Conservation (phyloP, 2,797 vertebrate species). For the Diplodus sargus region DNA sequence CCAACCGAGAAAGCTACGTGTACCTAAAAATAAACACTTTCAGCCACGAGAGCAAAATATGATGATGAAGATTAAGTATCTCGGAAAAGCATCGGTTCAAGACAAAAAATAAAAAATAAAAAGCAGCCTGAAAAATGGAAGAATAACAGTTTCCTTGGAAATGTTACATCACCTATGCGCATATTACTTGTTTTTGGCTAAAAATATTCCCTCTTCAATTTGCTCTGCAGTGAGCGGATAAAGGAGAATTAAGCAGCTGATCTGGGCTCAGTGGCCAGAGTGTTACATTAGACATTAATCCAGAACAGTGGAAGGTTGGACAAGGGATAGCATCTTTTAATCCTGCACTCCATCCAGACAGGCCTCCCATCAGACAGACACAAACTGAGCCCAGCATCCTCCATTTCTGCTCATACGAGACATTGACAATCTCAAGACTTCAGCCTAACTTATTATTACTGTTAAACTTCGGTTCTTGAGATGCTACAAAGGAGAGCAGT, state of each 20-base stretch:
- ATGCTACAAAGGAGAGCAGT: background rate
- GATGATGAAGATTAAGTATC: background rate
- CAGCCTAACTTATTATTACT: too few relatives aligned
- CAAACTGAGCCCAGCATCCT: conserved; percentile 17
- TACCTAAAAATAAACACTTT: background rate
- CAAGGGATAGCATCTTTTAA: conserved; percentile 80
- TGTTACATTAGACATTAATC: conserved; percentile 89
- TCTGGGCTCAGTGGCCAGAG: conserved; percentile 83
- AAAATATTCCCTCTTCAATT: conserved; percentile 80
- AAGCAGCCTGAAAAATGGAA: background rate
- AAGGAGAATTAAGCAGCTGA: conserved; percentile 84
- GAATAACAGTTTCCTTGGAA: conserved; percentile 48
- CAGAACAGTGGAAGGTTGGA: conserved; percentile 79
- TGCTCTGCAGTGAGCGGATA: conserved; percentile 74
- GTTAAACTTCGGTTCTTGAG: background rate
- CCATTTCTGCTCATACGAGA: background rate
- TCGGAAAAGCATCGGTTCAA: background rate
- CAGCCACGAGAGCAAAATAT: background rate
- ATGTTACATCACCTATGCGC: conserved; percentile 64
- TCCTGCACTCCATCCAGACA: conserved; percentile 65
- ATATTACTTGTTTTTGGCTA: conserved; percentile 58
- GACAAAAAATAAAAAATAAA: background rate
- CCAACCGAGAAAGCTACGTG: background rate
- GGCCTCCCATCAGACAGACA: conserved; percentile 34
- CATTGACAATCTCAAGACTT: background rate